Evolutionary conservation across 1,140 invertebrate genomes (phyloP), one percentile per base, ranked within the genome.

Genomic region (Drosophila tristis): DNA sequence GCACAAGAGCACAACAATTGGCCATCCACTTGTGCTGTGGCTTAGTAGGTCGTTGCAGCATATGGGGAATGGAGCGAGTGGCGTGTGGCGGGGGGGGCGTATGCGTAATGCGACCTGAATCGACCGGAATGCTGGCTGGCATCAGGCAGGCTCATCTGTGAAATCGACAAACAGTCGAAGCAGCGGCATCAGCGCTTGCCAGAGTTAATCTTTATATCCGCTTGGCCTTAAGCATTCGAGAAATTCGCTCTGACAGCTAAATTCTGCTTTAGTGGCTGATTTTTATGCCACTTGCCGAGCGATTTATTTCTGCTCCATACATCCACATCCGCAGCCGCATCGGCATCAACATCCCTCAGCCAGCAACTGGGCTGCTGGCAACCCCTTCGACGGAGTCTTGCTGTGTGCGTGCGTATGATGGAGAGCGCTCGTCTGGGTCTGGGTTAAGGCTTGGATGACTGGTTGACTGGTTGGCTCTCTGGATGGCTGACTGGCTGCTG

Each of bases 191-290:
- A 50, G 61, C 49, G 55, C 62, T 35, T 47, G 64, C 49, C 64
- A 35, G 35, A 74, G 71, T 82, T 78, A 82, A 82, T 82, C 80
- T 75, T 70, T 82, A 72, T 78, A 82, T 82, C 57, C 79, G 61
- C 62, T 78, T 78, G 60, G 61, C 74, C 75, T 70, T 55, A 81
- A 64, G 80, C 80, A 81, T 81, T 62, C 62, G 67, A 78, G 74
- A 66, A 78, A 82, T 82, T 80, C 74, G 70, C 74, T 63, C 63
- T 68, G 80, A 82, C 79, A 82, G 80, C 79, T 82, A 68, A 82
- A 82, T 74, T 81, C 64, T 74, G 74, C 67, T 67, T 61, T 62
- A 81, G 59, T 59, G 62, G 78, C 64, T 82, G 79, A 82, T 82
- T 82, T 81, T 82, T 82, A 82, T 82, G 70, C 70, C 79, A 82